phyloP scores from a whole-genome alignment of 2,888 invertebrate genomes.

The Tachina fera region DNA sequence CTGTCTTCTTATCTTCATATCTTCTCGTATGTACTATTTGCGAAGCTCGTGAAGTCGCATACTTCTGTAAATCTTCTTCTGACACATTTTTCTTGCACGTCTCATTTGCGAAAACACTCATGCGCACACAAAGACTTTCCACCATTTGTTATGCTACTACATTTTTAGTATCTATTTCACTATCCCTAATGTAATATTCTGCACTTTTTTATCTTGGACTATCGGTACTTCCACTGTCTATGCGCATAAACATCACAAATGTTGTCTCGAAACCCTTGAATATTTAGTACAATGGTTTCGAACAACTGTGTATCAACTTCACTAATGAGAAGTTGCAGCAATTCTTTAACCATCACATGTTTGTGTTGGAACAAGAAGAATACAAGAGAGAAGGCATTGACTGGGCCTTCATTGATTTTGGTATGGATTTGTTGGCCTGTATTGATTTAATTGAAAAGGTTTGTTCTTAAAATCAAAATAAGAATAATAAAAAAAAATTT shows the following conservation, averaged over 20 bases:
- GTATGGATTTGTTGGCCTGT: slow-evolving; percentile 99
- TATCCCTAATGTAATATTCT: slow-evolving; percentile 12
- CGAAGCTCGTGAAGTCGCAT: not conserved
- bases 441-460: slow-evolving; percentile 99
- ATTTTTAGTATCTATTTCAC: not conserved
- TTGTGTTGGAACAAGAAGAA: slow-evolving; percentile 99
- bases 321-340: slow-evolving; percentile 99
- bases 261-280: slow-evolving; percentile 43
- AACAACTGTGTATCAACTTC: slow-evolving; percentile 99
- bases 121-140: slow-evolving; percentile 18
- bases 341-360: slow-evolving; percentile 99
- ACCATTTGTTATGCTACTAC: slow-evolving; percentile 12
- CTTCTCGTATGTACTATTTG: slow-evolving; percentile 6
- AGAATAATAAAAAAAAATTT: not conserved
- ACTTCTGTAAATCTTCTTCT: slow-evolving; percentile 22
- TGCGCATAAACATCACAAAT: not conserved
- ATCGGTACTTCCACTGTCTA: slow-evolving; percentile 25
- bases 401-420: slow-evolving; percentile 99
- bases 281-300: slow-evolving; percentile 97
- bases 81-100: slow-evolving; percentile 26
- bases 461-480: slow-evolving; percentile 72
- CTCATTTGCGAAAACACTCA: slow-evolving; percentile 13
- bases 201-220: slow-evolving; percentile 34
- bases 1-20: slow-evolving; percentile 18
- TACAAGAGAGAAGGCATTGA: slow-evolving; percentile 98